Conservation (phyloP, 2,797 vertebrate species). For the Neoniphon sammara region DNA sequence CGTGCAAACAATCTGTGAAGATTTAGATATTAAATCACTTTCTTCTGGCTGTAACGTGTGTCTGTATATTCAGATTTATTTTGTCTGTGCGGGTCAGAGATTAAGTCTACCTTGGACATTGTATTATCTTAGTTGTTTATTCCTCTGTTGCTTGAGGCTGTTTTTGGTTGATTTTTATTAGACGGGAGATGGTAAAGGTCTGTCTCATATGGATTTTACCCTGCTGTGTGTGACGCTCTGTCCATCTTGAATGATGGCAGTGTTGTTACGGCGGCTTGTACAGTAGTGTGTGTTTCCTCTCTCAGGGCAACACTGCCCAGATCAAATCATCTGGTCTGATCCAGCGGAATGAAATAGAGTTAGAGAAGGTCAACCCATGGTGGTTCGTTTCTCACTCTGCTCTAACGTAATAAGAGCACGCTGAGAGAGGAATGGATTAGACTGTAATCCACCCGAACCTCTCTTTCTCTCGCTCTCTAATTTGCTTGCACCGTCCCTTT, state of each 20-base stretch:
- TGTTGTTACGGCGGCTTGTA: conserved; percentile 5
- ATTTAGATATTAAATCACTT: too few species aligned
- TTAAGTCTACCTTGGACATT: too few species aligned
- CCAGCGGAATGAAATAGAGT: conserved; percentile 68
- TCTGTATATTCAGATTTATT: too few species aligned
- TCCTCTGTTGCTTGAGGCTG: too few species aligned
- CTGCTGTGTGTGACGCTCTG: conserved; percentile 12
- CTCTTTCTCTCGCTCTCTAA: conserved; percentile 2
- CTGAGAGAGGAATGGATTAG: conserved; percentile 59
- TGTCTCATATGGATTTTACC: too few species aligned
- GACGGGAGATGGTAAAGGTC: too few species aligned
- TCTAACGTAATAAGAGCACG: conserved; percentile 68
- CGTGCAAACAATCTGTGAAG: too few species aligned
- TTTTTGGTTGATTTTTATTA: too few species aligned
- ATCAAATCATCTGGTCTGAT: conserved; percentile 71
- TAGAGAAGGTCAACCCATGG: conserved; percentile 70
- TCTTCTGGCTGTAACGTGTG: too few species aligned
- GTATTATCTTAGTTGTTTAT: too few species aligned
- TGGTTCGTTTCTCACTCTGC: conserved; percentile 55
- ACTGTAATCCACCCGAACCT: conserved; percentile 63
- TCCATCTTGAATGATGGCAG: conserved; percentile 34
- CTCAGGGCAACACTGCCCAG: conserved; percentile 28
- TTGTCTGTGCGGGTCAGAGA: too few species aligned
- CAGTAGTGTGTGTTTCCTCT: conserved; percentile 25
- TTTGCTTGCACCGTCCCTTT: neutral